These are phyloP conservation scores for Drosophila aldrichi DNA, from an alignment of 2,888 invertebrate genomes.

Conservation along the genomic window DNA sequence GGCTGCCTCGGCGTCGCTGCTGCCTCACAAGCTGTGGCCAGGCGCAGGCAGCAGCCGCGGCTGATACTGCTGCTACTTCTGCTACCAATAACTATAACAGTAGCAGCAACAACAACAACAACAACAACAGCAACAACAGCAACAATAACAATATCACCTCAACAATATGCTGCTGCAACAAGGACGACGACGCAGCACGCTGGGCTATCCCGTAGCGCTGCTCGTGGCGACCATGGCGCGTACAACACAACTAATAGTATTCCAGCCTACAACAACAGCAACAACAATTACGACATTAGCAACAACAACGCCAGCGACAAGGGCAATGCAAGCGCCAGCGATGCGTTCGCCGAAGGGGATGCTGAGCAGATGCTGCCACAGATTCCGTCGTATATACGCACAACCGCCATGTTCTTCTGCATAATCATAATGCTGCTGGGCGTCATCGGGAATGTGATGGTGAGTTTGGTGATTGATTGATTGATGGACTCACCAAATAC, in stretches of 20 bases:
- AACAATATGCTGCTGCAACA: constrained; percentile 63
- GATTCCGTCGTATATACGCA: constrained; percentile 94
- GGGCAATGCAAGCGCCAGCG: constrained; percentile 29
- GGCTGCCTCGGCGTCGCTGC: constrained; percentile 76
- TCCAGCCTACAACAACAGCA: constrained; percentile 64
- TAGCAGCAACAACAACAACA: constrained; percentile 9
- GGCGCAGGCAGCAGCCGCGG: constrained; percentile 67
- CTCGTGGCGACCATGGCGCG: constrained; percentile 74
- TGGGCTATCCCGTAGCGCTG: constrained; percentile 76
- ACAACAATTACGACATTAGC: constrained; percentile 13
- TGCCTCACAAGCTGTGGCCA: constrained; percentile 70
- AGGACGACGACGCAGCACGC: constrained; percentile 59
- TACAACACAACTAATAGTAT: constrained; percentile 75
- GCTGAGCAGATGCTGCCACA: constrained; percentile 85
- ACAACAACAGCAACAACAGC: background rate
- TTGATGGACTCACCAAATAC: background rate
- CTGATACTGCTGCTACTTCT: constrained; percentile 52
- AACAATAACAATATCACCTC: constrained; percentile 22
- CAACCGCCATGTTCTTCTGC: constrained; percentile 95
- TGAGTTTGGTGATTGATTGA: constrained; percentile 55
- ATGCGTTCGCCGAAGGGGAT: constrained; percentile 36
- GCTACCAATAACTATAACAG: constrained; percentile 17
- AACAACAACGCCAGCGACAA: constrained; percentile 17
- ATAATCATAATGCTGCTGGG: constrained; percentile 95
- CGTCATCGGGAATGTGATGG: constrained; percentile 96